Evolutionary conservation across 2,113 vertebrate species (phyloP), one percentile per base, ranked within the genome.

Genomic region (Poecile atricapillus): DNA sequence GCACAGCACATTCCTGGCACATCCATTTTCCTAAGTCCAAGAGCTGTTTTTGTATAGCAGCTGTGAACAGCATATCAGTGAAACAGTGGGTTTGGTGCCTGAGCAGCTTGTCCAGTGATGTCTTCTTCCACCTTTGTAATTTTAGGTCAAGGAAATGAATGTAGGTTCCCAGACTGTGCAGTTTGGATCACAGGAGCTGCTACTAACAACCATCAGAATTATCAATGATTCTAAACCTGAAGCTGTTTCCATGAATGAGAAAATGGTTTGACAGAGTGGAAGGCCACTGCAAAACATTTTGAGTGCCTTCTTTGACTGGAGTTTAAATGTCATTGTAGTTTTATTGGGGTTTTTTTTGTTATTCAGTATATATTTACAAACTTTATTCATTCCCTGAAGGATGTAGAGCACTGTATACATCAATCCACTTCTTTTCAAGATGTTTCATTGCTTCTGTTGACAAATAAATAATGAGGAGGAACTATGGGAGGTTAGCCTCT

Each of bases 361-460:
- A 44, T 77, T 89, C 77, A 37, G 76, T 83, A 10, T 71, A n/a
- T 70, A 59, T 93, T 95, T 93, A 93, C 80, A 94, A 93, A 95
- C 86, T 92, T 86, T 84, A 78, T 92, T 92, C 59, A 67, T 59
- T 83, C 56, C 86, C 93, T 25, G 86, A 81, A 83, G 83, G 76
- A 86, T 39, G 73, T 37, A 80, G 76, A 90, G 76, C 73, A 78
- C 73, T 0, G 1, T 77, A 44, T 92, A 80, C 82, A 93, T 92
- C 81, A 88, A 89, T 90, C 64, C 56, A 60, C 68, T 71, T 90
- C 55, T 83, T 77, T 90, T 86, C 95, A 94, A 95, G 87, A 82
- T 83, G 71, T 93, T 96, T 63, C 52, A 23, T 44, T 67, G 64
- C 79, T 92, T 81, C 64, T 75, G 73, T 74, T 78, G 87, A 74